Conservation (phyloP, 2,888 invertebrate genomes). For the Abrostola tripartita region DNA sequence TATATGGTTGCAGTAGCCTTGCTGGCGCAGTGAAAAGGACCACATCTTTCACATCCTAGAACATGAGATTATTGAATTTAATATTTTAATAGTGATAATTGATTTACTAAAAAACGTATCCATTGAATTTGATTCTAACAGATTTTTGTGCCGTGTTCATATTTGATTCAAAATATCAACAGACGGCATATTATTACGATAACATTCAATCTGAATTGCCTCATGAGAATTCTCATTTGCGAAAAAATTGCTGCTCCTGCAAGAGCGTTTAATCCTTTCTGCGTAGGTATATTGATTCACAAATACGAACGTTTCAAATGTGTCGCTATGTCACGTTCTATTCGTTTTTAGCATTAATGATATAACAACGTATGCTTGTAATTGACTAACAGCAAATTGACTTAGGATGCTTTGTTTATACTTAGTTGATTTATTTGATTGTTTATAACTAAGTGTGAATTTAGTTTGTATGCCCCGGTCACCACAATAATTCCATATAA, state of each 20-base stretch:
- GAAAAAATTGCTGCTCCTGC: not conserved
- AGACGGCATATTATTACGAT: not conserved
- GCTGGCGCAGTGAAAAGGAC: slow-evolving; percentile 82
- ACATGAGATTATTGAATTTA: no score
- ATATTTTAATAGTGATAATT: no score
- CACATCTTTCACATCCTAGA: slow-evolving; percentile 89
- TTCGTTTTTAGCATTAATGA: no score
- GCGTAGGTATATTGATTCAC: not conserved
- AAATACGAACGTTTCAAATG: not conserved
- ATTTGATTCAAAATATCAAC: not conserved
- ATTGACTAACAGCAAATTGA: no score
- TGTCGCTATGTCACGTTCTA: no score
- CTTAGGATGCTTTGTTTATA: no score
- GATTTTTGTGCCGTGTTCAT: not conserved
- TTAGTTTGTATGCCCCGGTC: no score
- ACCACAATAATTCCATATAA: no score
- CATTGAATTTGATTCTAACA: slow-evolving; percentile 3
- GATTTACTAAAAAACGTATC: not conserved
- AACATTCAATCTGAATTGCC: not conserved
- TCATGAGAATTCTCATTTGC: not conserved
- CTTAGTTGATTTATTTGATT: no score
- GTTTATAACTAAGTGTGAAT: no score
- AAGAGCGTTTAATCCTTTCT: not conserved
- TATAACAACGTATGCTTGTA: no score
- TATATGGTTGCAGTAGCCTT: slow-evolving; percentile 75